A percentile compares a stretch with the other conserved stretches of the same genome.
These are phyloP conservation scores for Chionodraco myersi DNA, from an alignment of 2,113 vertebrate genomes.

Conservation along the genomic window DNA sequence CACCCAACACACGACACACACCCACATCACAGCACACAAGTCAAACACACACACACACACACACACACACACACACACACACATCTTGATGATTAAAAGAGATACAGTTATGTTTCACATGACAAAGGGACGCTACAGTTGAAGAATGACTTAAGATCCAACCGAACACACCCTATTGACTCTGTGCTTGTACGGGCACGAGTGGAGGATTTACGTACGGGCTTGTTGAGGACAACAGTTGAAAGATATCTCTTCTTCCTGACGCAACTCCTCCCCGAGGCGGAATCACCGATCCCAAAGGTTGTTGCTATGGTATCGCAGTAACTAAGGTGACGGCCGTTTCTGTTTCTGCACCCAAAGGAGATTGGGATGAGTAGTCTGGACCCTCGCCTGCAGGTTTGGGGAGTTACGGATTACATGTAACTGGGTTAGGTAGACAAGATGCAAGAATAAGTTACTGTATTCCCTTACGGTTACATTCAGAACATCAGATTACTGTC, in stretches of 20 bases:
- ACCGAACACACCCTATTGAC: conserved; percentile 57
- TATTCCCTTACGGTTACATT: no score
- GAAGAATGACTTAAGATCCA: conserved; percentile 15
- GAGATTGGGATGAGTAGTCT: conserved; percentile 46
- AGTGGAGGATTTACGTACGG: conserved; percentile 25
- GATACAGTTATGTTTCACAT: background rate
- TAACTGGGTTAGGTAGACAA: no score
- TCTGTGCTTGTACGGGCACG: conserved; percentile 66
- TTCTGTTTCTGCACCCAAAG: conserved; percentile 2
- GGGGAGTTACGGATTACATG: no score
- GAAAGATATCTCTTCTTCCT: conserved; percentile 19
- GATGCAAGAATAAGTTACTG: no score
- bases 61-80: background rate
- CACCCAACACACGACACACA: background rate
- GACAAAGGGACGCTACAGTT: conserved; percentile 9
- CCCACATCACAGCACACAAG: background rate
- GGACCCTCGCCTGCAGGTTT: background rate
- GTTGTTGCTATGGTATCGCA: conserved; percentile 34
- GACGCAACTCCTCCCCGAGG: conserved; percentile 20
- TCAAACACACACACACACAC: background rate
- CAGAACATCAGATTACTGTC: no score
- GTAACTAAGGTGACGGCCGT: conserved; percentile 56
- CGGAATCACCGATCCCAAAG: background rate
- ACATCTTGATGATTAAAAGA: background rate
- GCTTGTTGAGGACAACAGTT: conserved; percentile 44